These are phyloP conservation scores for Drosophila sp. DNA, from an alignment of 1,140 invertebrate species.

Conservation along the genomic window DNA sequence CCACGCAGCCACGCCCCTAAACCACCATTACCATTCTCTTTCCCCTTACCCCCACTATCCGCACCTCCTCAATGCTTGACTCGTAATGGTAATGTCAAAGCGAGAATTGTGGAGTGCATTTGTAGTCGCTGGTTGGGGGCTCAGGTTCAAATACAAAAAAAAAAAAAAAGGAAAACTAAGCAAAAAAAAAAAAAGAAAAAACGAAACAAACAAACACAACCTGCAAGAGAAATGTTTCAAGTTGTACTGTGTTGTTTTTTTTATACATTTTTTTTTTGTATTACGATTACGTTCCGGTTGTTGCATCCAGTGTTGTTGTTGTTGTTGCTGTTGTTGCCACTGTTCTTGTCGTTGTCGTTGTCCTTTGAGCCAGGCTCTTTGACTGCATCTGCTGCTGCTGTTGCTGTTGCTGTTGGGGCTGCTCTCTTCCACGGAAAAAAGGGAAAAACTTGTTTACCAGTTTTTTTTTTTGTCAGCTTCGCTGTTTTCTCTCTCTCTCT, in stretches of 20 bases:
- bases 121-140: slow-evolving; percentile 4
- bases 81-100: slow-evolving; percentile 19
- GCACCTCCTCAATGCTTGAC: neutral
- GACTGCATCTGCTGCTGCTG: slow-evolving; percentile 38
- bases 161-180: slow-evolving; percentile 10
- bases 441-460: slow-evolving; percentile 64
- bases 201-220: slow-evolving; percentile 14
- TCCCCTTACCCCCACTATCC: neutral
- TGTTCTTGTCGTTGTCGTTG: slow-evolving; percentile 52
- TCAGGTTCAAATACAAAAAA: slow-evolving; percentile 4
- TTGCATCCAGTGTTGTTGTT: slow-evolving; percentile 44
- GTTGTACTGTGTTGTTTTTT: slow-evolving; percentile 50
- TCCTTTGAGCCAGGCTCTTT: slow-evolving; percentile 69
- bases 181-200: slow-evolving; percentile 1
- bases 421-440: slow-evolving; percentile 31
- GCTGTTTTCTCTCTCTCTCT: slow-evolving; percentile 51
- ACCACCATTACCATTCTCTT: slow-evolving; percentile 2
- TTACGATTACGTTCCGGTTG: slow-evolving; percentile 28
- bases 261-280: slow-evolving; percentile 19
- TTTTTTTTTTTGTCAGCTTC: slow-evolving; percentile 57
- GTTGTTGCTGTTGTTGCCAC: slow-evolving; percentile 44
- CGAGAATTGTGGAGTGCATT: slow-evolving; percentile 19
- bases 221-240: slow-evolving; percentile 58
- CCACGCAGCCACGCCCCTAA: neutral
- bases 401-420: slow-evolving; percentile 27